Conservation (phyloP, 2,797 vertebrate species). For the Peromyscus aztecus region DNA sequence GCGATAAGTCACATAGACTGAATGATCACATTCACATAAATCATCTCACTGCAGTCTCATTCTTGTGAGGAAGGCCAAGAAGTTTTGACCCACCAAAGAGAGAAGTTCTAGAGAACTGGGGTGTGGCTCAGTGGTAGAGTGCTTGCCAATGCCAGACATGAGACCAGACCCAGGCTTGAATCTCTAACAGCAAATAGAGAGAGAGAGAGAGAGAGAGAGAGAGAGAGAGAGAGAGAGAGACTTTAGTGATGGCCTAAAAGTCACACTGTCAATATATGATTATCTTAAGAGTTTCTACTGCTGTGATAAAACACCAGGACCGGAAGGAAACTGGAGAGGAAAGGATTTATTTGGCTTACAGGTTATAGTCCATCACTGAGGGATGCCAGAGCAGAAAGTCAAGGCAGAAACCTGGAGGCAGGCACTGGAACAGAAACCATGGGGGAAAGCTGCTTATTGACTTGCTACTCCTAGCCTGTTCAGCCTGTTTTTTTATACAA, state of each 20-base stretch:
- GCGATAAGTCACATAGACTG: not conserved
- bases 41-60: conserved; percentile 15
- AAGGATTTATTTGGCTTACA: not conserved
- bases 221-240: not conserved
- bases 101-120: not conserved
- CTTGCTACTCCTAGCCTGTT: not conserved
- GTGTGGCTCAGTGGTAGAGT: not conserved
- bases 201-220: too few species aligned
- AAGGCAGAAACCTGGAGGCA: not conserved
- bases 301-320: not conserved
- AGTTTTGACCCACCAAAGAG: conserved; percentile 4
- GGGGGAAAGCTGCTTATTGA: not conserved
- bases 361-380: not conserved
- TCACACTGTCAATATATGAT: not conserved
- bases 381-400: not conserved
- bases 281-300: not conserved
- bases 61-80: not conserved
- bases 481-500: not conserved
- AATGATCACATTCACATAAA: not conserved
- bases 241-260: not conserved
- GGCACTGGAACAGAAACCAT: not conserved
- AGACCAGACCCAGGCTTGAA: not conserved
- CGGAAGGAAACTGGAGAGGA: not conserved
- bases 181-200: not conserved
- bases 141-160: not conserved